These are phyloP conservation scores for Drosophila serrata DNA, from an alignment of 1,140 invertebrate genomes.

Conservation along the genomic window DNA sequence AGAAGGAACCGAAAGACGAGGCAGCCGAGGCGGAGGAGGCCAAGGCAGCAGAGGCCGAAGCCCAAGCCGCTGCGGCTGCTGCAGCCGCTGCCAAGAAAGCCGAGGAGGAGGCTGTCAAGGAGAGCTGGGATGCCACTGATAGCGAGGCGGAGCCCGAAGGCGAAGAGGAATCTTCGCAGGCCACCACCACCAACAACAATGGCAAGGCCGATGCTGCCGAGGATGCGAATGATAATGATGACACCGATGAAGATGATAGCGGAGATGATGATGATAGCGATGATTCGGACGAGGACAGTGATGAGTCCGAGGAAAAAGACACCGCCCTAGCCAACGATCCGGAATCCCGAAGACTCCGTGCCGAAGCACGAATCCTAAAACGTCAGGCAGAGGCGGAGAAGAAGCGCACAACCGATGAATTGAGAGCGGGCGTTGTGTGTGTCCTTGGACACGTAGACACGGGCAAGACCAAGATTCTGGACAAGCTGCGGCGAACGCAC, in stretches of 20 bases:
- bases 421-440: conserved; percentile 98
- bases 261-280: conserved; percentile 87
- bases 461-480: conserved; percentile 99
- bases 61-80: conserved; percentile 83
- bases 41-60: conserved; percentile 77
- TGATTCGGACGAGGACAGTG: conserved; percentile 85
- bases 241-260: conserved; percentile 73
- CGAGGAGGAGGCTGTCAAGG: conserved; percentile 89
- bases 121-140: conserved; percentile 93
- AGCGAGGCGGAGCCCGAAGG: conserved; percentile 89
- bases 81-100: conserved; percentile 82
- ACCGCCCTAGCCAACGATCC: conserved; percentile 86
- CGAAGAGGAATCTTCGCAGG: conserved; percentile 86
- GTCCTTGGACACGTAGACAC: conserved; percentile 99
- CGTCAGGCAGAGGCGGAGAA: conserved; percentile 94
- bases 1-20: conserved; percentile 85
- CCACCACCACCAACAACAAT: conserved; percentile 73
- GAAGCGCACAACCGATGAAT: conserved; percentile 90
- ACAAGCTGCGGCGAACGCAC: conserved; percentile 97
- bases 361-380: conserved; percentile 88
- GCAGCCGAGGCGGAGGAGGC: conserved; percentile 86
- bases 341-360: conserved; percentile 89
- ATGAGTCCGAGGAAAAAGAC: conserved; percentile 85
- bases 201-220: conserved; percentile 57
- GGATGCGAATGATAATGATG: conserved; percentile 53